Evolutionary conservation across 1,140 invertebrate genomes (phyloP), one percentile per base, ranked within the genome.

Genomic region (Mya arenaria): DNA sequence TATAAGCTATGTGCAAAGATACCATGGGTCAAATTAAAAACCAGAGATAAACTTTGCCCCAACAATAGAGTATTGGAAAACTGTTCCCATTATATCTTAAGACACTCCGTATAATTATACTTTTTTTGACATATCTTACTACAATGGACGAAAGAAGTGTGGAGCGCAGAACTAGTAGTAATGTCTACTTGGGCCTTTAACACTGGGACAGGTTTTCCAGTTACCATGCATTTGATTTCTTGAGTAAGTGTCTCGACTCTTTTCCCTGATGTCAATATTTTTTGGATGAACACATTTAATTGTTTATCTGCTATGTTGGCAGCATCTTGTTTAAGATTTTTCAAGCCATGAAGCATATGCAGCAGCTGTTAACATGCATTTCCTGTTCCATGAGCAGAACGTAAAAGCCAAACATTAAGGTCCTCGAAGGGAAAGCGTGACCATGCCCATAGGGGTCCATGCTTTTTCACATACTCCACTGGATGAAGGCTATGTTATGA

Each of bases 361-460:
- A 52, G 48, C 48, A 52, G 48, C 48, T 52, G 48, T 17, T 52
- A 52, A 23, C 36, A 73, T 34, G 63, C 69, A 72, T 30, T 32
- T 4, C 69, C 41, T 52, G 69, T 72, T 34, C 72, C 72, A 44
- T 75, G 72, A 5, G 41, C 48, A 25, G 30, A n/a, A 32, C 63
- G 17, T 36, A 75, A 3, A 56, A 75, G 17, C 5, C 4, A 32
- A 3, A 4, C 32, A n/a, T 75, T 75, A 6, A 63, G 32, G 34
- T 75, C 72, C 37, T 75, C 72, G 44, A 75, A 75, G n/a, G 72
- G 56, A 41, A 75, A 75, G 58, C 72, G 63, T 6, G 17, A 39
- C 72, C 72, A 75, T 37, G 72, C 72, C 72, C 72, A 75, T 19
- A 75, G 34, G 17, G 72, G 72, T 41, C 72, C 72, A 4, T 37